Evolutionary conservation across 2,797 vertebrate species (phyloP).

Genomic region (Bradypodion pumilum): DNA sequence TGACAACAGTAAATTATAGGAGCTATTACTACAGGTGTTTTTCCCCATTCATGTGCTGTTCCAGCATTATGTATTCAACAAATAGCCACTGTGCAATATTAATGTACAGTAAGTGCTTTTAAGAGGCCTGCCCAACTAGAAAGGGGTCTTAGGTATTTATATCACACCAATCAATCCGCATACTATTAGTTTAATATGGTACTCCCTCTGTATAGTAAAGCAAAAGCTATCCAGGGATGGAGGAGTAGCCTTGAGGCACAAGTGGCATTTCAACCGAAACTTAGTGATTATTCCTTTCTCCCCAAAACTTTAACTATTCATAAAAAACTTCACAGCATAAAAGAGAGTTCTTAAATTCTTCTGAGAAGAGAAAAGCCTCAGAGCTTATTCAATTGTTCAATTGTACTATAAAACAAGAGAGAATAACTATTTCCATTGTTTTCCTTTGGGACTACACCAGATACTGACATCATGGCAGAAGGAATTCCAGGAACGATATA

Average conservation of each 20-base stretch:
- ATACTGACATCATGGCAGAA: constrained; percentile 51
- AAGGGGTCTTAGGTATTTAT: neutral
- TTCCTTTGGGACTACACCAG: constrained; percentile 49
- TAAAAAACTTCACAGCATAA: constrained; percentile 12
- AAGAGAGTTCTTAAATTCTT: constrained; percentile 26
- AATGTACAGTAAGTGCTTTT: neutral
- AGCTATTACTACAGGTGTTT: constrained; percentile 12
- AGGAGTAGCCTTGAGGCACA: constrained; percentile 40
- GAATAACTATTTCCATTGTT: constrained; percentile 53
- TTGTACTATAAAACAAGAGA: neutral
- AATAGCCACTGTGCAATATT: constrained; percentile 9
- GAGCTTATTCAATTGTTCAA: constrained; percentile 4
- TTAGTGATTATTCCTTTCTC: constrained; percentile 44
- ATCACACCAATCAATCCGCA: neutral
- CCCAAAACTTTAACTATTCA: constrained; percentile 41
- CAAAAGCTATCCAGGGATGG: constrained; percentile 17
- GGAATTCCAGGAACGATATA: constrained; percentile 59
- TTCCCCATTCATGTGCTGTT: constrained; percentile 31
- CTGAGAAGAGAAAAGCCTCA: constrained; percentile 33
- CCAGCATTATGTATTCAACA: neutral
- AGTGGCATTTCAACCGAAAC: constrained; percentile 50
- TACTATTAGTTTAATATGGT: neutral
- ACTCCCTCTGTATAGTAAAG: neutral
- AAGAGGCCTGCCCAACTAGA: neutral
- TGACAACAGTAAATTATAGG: no score